Percentiles rank a stretch among this genome's conserved stretches.
These are phyloP conservation scores for Terrapene triunguis DNA, from an alignment of 2,113 vertebrate species.

Conservation along the genomic window DNA sequence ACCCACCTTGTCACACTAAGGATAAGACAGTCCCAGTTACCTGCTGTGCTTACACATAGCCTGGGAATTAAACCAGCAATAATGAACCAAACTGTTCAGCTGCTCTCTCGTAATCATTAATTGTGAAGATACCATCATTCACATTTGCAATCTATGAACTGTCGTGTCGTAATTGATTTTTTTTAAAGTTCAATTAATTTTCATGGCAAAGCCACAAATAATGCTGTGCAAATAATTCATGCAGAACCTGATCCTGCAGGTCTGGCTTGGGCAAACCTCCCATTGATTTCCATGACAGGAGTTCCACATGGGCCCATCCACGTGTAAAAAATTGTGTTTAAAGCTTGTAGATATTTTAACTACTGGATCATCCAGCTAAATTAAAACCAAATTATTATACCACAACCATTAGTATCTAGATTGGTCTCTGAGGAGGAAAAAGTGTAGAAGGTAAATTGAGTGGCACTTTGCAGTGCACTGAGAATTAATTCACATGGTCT, in stretches of 20 bases:
- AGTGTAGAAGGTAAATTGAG: not conserved
- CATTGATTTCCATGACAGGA: not conserved
- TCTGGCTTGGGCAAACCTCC: not conserved
- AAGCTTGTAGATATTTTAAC: not conserved
- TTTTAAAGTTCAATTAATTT: constrained; percentile 42
- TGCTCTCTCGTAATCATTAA: constrained; percentile 56
- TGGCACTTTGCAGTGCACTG: not conserved
- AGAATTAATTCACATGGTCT: not conserved
- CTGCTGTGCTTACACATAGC: not conserved
- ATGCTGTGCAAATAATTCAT: not conserved
- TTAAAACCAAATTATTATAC: not conserved
- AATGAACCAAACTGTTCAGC: constrained; percentile 57
- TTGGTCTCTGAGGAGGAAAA: not conserved
- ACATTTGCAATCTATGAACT: constrained; percentile 46
- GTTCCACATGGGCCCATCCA: fast-evolving
- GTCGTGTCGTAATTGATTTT: constrained; percentile 35
- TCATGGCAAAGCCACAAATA: constrained; percentile 31
- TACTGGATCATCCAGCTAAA: not conserved
- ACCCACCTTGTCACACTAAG: not conserved
- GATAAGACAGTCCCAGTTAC: not conserved
- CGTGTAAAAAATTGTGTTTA: fast-evolving
- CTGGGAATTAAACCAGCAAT: constrained; percentile 50
- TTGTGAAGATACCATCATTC: constrained; percentile 64
- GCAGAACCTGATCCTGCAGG: not conserved
- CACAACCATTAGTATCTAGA: not conserved